phyloP scores from a whole-genome alignment of 2,888 invertebrate species.

The Cryptophagus acutangulus region DNA sequence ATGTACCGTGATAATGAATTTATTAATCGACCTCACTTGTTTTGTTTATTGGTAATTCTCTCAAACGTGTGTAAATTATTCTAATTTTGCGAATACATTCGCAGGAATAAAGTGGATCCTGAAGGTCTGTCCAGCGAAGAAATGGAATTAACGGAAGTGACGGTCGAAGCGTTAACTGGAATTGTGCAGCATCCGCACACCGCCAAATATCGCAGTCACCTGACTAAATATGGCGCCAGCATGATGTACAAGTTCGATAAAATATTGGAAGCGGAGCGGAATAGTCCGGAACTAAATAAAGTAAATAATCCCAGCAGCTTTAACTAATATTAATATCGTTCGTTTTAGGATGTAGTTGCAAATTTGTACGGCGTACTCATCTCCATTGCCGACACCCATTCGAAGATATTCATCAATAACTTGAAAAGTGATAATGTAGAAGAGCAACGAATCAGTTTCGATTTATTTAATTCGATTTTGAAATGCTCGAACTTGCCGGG shows the following conservation, averaged over 20 bases:
- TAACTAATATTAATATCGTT: not conserved
- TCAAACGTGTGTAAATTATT: not conserved
- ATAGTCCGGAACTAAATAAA: conserved; percentile 42
- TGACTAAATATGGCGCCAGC: conserved; percentile 56
- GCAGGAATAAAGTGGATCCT: conserved; percentile 46
- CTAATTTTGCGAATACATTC: conserved; percentile 7
- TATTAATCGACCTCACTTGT: conserved; percentile 45
- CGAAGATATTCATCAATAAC: conserved; percentile 53
- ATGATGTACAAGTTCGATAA: conserved; percentile 55
- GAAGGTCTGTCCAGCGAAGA: conserved; percentile 54
- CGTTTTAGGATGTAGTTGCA: conserved; percentile 62
- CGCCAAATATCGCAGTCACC: conserved; percentile 50
- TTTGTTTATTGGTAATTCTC: conserved; percentile 45
- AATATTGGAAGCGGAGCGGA: conserved; percentile 50
- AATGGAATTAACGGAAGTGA: conserved; percentile 56
- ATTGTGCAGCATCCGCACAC: conserved; percentile 60
- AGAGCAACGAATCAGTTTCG: conserved; percentile 54
- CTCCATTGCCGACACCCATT: conserved; percentile 67
- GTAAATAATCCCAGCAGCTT: conserved; percentile 27
- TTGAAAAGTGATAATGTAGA: conserved; percentile 49
- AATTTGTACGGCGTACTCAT: conserved; percentile 65
- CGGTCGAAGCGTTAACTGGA: conserved; percentile 58
- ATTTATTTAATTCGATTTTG: conserved; percentile 67
- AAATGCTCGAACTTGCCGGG: conserved; percentile 78
- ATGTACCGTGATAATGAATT: conserved; percentile 39